These are phyloP conservation scores for Pedicia rivosa DNA, from an alignment of 2,888 invertebrate species.

Conservation along the genomic window DNA sequence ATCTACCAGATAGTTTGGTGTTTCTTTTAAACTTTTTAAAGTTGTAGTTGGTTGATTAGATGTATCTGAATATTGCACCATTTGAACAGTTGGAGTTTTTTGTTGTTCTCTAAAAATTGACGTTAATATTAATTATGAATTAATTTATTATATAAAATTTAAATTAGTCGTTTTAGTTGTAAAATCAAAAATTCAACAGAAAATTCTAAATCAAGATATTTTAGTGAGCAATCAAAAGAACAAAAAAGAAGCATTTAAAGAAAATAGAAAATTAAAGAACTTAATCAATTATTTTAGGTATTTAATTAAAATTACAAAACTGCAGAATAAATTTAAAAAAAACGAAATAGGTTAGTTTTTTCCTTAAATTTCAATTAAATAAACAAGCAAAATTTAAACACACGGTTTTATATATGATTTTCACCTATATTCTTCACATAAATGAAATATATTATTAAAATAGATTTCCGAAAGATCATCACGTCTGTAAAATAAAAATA, in stretches of 20 bases:
- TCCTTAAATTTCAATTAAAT: too few species aligned
- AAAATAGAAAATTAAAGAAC: not conserved
- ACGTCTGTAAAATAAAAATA: slow-evolving; percentile 31
- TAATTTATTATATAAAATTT: too few species aligned
- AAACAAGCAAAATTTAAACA: slow-evolving; percentile 4
- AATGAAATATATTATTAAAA: slow-evolving; percentile 52
- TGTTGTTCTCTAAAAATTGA: not conserved
- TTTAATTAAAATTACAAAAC: too few species aligned
- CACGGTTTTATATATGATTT: slow-evolving; percentile 4
- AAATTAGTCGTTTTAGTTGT: too few species aligned
- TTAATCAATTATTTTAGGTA: too few species aligned
- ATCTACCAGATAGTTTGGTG: slow-evolving; percentile 27
- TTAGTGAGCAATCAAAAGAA: too few species aligned
- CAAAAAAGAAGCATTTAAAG: too few species aligned
- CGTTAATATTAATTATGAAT: too few species aligned
- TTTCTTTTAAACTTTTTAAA: slow-evolving; percentile 38
- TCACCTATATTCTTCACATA: slow-evolving; percentile 42
- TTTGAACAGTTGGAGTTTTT: slow-evolving; percentile 31
- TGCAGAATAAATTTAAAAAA: too few species aligned
- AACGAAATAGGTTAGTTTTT: too few species aligned
- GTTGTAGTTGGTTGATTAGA: slow-evolving; percentile 40
- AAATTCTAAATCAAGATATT: not conserved
- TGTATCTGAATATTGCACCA: slow-evolving; percentile 42
- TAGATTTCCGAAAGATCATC: slow-evolving; percentile 49
- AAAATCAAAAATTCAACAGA: not conserved